A percentile compares a stretch with the other conserved stretches of the same genome.
phyloP scores from a whole-genome alignment of 92 coral and sea anemone genomes.

The Micromussa lordhowensis region DNA sequence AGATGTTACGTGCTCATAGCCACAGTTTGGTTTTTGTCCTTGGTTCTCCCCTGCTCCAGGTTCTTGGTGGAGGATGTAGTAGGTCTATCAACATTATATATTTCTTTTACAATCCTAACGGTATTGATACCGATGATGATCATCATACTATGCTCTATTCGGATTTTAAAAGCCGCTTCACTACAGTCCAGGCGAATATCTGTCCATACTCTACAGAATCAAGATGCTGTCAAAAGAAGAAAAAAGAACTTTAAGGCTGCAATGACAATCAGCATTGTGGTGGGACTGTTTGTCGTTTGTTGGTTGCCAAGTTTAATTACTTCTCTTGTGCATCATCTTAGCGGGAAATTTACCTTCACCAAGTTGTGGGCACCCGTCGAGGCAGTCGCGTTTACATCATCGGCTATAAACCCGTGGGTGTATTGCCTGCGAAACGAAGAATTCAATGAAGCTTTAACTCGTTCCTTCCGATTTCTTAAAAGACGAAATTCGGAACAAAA shows the following conservation, averaged over 20 bases:
- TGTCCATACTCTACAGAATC: not conserved
- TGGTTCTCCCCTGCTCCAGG: constrained; percentile 5
- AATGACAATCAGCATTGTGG: not conserved
- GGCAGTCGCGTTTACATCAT: not conserved
- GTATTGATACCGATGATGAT: not conserved
- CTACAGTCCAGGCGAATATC: not conserved
- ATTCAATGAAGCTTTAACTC: not conserved
- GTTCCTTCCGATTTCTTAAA: not conserved
- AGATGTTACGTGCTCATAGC: constrained; percentile 1
- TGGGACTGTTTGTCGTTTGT: constrained; percentile 10
- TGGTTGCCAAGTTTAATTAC: not conserved
- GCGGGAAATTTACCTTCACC: not conserved
- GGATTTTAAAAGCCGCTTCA: constrained; percentile 3
- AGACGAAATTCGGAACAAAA: not conserved
- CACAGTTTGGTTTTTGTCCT: not conserved
- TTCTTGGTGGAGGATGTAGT: not conserved
- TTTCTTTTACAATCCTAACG: not conserved
- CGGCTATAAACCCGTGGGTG: not conserved
- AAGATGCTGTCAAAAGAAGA: not conserved
- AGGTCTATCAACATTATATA: not conserved
- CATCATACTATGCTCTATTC: not conserved
- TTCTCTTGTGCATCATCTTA: not conserved
- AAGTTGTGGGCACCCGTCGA: not conserved
- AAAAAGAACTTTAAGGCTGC: constrained; percentile 10
- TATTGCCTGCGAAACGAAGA: not conserved